Conservation (phyloP, 2,797 vertebrate genomes). For the Kryptopterus vitreolus region DNA sequence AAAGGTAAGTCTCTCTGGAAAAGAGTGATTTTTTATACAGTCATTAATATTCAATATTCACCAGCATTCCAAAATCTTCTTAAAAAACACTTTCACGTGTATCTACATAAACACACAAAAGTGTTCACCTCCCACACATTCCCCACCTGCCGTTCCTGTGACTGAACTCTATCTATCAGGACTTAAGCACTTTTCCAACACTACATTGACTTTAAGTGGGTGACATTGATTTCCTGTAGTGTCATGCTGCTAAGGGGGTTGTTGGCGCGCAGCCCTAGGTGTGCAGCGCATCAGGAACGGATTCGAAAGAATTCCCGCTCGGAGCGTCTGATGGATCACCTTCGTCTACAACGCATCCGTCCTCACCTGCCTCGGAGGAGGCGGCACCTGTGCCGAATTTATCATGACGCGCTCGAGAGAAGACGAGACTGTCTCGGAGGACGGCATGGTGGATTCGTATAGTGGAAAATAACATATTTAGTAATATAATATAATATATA, state of each 20-base stretch:
- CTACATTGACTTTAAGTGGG: slow-evolving; percentile 98
- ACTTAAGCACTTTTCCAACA: slow-evolving; percentile 96
- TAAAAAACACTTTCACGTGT: neutral
- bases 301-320: slow-evolving; percentile 94
- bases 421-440: slow-evolving; percentile 52
- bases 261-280: slow-evolving; percentile 86
- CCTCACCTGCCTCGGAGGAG: slow-evolving; percentile 79
- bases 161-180: slow-evolving; percentile 86
- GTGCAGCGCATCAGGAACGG: slow-evolving; percentile 90
- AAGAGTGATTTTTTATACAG: too few species aligned
- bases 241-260: slow-evolving; percentile 86
- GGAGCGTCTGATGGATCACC: slow-evolving; percentile 86
- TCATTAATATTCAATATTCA: neutral
- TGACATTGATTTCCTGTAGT: slow-evolving; percentile 97
- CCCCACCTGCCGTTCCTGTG: slow-evolving; percentile 82
- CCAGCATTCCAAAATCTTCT: neutral
- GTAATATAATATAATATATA: too few species aligned
- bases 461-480: neutral
- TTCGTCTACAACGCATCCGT: slow-evolving; percentile 86
- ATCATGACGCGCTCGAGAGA: slow-evolving; percentile 80
- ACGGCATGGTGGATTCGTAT: neutral
- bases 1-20: too few species aligned
- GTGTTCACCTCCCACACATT: slow-evolving; percentile 63
- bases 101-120: neutral
- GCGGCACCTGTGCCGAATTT: slow-evolving; percentile 90